These are phyloP conservation scores for Notarius lentiginosus DNA, from an alignment of 2,113 vertebrate species.

Conservation along the genomic window DNA sequence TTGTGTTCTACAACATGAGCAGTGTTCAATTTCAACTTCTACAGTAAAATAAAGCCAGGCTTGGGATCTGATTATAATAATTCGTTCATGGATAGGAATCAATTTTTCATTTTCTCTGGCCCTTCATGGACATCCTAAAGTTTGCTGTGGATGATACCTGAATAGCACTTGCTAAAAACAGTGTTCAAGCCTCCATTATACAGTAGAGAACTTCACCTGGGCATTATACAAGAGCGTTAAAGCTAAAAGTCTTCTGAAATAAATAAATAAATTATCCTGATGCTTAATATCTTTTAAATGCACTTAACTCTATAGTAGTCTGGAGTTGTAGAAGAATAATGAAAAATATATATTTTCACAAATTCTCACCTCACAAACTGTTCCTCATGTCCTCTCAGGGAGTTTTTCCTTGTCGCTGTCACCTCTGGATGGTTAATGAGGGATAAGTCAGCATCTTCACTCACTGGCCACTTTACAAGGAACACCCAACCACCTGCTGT, in stretches of 20 bases:
- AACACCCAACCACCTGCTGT: too few relatives aligned
- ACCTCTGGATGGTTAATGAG: too few relatives aligned
- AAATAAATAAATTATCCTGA: too few relatives aligned
- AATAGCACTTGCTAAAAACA: neutral
- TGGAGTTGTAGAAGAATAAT: neutral
- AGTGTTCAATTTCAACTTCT: too few relatives aligned
- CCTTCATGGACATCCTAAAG: neutral
- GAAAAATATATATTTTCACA: neutral
- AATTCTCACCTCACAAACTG: too few relatives aligned
- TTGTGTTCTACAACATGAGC: neutral
- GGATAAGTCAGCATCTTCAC: too few relatives aligned
- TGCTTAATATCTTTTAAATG: too few relatives aligned
- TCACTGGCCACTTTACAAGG: too few relatives aligned
- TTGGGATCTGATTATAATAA: neutral
- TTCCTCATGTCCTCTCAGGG: neutral
- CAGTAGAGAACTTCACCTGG: neutral
- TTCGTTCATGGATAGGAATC: neutral
- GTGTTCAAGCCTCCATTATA: neutral
- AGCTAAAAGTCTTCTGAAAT: too few relatives aligned
- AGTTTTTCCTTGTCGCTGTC: too few relatives aligned
- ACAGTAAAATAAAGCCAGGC: neutral
- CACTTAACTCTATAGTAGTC: neutral
- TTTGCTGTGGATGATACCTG: neutral
- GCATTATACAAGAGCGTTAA: neutral
- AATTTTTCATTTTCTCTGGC: neutral